Base-by-base conservation (phyloP, 2,113 vertebrate species). In the Entomyzon cyanotis region DNA sequence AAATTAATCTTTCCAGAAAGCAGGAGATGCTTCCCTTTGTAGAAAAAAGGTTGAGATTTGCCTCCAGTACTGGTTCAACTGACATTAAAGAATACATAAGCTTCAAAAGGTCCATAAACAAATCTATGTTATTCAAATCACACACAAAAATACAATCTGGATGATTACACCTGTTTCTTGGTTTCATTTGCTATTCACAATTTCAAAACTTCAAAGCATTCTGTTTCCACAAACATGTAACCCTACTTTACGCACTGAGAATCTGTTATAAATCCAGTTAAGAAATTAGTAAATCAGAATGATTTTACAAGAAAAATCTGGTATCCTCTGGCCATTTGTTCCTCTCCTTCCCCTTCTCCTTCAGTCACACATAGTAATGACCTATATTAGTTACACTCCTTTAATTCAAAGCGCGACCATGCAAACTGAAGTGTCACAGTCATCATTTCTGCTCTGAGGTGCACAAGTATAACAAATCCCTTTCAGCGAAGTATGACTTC, bases 81-180 rank as follows among this genome's bases (percentile, higher is more conserved):
- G 1, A 71, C n/a, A 37, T 1, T n/a, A 6, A 47, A 46, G 10
- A 31, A 46, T 3, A 6, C 0, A 0, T 7, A 75, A 33, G 20
- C 33, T 69, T 74, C 19, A 80, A 24, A 37, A 59, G 12, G 7
- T 14, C 23, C 44, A 52, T 24, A 47, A 42, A 74, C 27, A 74
- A 84, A 42, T 4, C 8, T 28, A 5, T 13, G 5, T 55, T 62
- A 33, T 0, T 50, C 28, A 79, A 63, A 15, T 37, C 25, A 64
- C n/a, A 53, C 7, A 37, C 8, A 74, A 69, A 58, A 70, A 68
- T 16, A 55, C 6, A 52, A 22, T 28, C 7, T 21, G 55, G 28
- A 41, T 1, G 9, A 58, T 0, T 27, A 24, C 12, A 56, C 2
- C 12, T 23, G 11, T 9, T 76, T 81, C 47, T 53, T 37, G 30